Conservation (phyloP, 2,797 vertebrate species). For the Sebastiscus albofasciatus region DNA sequence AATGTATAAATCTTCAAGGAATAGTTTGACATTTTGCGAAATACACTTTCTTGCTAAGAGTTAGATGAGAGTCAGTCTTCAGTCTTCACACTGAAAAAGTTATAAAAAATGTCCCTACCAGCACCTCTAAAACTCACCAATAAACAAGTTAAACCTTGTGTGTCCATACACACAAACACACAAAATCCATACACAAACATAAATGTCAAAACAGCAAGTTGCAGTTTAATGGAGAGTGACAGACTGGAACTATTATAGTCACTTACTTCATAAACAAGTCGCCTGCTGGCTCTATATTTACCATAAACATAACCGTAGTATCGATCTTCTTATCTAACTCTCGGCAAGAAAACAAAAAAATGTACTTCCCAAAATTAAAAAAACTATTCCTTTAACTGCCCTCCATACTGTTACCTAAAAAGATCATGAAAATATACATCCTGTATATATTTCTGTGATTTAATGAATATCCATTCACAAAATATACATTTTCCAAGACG, state of each 20-base stretch:
- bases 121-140: not conserved
- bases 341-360: not conserved
- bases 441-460: constrained; percentile 13
- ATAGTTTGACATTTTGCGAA: no score
- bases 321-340: not conserved
- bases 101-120: not conserved
- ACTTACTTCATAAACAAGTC: no score
- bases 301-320: not conserved
- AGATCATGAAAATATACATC: not conserved
- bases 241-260: not conserved
- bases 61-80: no score
- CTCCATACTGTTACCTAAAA: not conserved
- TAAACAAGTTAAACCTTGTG: not conserved
- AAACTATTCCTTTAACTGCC: not conserved
- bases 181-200: no score
- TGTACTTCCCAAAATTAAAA: not conserved
- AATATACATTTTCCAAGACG: constrained; percentile 13
- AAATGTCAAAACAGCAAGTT: not conserved
- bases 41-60: no score
- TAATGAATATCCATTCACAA: constrained; percentile 36
- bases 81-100: not conserved
- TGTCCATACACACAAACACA: no score
- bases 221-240: not conserved
- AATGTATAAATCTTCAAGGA: no score
- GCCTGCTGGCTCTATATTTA: not conserved